phyloP scores from a whole-genome alignment of 2,113 vertebrate genomes.

The Sinocyclocheilus maitianheensis region DNA sequence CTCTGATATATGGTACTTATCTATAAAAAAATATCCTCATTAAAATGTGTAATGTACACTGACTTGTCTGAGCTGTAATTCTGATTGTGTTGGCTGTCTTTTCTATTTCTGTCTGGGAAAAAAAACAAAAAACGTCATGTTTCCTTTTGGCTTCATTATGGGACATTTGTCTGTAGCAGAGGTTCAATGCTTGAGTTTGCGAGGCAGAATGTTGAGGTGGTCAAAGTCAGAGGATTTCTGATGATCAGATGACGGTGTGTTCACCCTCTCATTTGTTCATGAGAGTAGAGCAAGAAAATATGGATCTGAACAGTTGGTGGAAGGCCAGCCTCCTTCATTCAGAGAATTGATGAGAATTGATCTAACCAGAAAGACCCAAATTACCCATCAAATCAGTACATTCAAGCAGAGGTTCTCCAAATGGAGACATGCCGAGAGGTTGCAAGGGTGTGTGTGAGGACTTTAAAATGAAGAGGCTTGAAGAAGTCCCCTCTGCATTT shows the following conservation, averaged over 20 bases:
- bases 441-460: background rate
- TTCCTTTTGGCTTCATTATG: background rate
- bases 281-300: slow-evolving; percentile 3
- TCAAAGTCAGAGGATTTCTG: slow-evolving; percentile 6
- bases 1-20: background rate
- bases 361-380: background rate
- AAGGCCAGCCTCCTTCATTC: slow-evolving; percentile 11
- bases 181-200: slow-evolving; percentile 23
- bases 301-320: slow-evolving; percentile 31
- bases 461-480: background rate
- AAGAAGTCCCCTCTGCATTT: background rate
- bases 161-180: slow-evolving; percentile 11
- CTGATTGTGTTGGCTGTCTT: background rate
- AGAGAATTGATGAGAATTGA: slow-evolving; percentile 8
- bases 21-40: slow-evolving; percentile 18
- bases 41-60: background rate
- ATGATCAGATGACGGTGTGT: slow-evolving; percentile 1
- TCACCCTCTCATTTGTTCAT: slow-evolving; percentile 19
- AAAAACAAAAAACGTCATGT: background rate
- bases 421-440: background rate
- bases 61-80: background rate
- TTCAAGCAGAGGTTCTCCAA: background rate
- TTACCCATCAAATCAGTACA: background rate
- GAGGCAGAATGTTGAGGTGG: slow-evolving; percentile 19
- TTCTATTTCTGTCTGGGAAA: background rate